Percentiles rank a stretch among this genome's conserved stretches.
These are phyloP conservation scores for Alethe castanea DNA, from an alignment of 2,113 vertebrate genomes.

Conservation along the genomic window DNA sequence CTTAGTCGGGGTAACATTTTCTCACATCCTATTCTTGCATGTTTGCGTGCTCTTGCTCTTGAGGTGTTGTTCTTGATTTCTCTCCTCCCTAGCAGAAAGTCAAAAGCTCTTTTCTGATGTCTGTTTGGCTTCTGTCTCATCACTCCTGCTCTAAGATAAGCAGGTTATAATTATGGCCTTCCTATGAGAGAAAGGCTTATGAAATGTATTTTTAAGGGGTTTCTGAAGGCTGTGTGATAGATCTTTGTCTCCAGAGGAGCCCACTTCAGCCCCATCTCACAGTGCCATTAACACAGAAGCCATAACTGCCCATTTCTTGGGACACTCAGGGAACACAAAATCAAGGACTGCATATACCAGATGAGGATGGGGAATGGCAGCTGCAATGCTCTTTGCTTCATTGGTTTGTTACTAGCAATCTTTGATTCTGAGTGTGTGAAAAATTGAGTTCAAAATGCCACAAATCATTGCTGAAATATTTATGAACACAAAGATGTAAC, in stretches of 20 bases:
- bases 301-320: background rate
- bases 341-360: background rate
- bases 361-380: background rate
- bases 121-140: background rate
- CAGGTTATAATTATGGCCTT: background rate
- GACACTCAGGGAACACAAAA: background rate
- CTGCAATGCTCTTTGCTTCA: background rate
- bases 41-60: background rate
- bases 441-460: slow-evolving; percentile 9
- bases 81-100: background rate
- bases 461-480: slow-evolving; percentile 22
- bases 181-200: background rate
- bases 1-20: background rate
- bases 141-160: background rate
- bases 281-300: background rate
- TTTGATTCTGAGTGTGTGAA: background rate
- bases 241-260: background rate
- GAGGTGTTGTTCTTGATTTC: background rate
- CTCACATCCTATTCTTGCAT: background rate
- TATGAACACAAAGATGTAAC: background rate
- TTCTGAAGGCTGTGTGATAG: background rate
- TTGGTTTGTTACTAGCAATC: background rate
- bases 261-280: background rate
- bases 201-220: background rate
- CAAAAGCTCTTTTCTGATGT: background rate